phyloP scores from a whole-genome alignment of 2,888 invertebrate genomes.

The Plebejus anna region DNA sequence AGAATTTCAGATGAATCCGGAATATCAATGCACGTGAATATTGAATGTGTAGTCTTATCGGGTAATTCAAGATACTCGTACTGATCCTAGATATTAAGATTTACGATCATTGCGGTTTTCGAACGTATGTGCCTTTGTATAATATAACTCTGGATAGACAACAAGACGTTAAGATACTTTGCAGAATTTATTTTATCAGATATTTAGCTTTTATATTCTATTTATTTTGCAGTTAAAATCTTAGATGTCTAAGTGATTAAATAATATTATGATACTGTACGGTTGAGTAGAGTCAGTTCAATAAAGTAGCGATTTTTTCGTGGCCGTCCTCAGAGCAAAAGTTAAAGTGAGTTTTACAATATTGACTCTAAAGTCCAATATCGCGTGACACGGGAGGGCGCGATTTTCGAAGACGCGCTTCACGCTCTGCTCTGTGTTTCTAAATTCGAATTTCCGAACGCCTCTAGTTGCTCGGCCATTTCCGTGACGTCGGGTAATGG shows the following conservation, averaged over 20 bases:
- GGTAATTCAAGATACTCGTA: background rate
- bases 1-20: slow-evolving; percentile 9
- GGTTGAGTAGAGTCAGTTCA: background rate
- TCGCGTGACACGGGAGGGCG: background rate
- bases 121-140: background rate
- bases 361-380: background rate
- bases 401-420: slow-evolving; percentile 14
- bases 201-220: background rate
- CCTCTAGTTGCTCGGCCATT: slow-evolving; percentile 51
- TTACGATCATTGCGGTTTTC: slow-evolving; percentile 2
- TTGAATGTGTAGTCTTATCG: slow-evolving; percentile 8
- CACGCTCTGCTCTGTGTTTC: slow-evolving; percentile 33
- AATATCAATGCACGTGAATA: slow-evolving; percentile 13
- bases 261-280: background rate
- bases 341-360: background rate
- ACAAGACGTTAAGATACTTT: background rate
- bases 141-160: background rate
- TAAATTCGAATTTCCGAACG: slow-evolving; percentile 45
- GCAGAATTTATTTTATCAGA: background rate
- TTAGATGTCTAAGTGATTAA: too few species aligned
- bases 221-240: too few species aligned
- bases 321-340: background rate
- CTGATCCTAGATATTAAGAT: background rate
- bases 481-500: slow-evolving; percentile 59
- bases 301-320: background rate